phyloP scores from a whole-genome alignment of 2,113 vertebrate species.

The Sebastes fasciatus region DNA sequence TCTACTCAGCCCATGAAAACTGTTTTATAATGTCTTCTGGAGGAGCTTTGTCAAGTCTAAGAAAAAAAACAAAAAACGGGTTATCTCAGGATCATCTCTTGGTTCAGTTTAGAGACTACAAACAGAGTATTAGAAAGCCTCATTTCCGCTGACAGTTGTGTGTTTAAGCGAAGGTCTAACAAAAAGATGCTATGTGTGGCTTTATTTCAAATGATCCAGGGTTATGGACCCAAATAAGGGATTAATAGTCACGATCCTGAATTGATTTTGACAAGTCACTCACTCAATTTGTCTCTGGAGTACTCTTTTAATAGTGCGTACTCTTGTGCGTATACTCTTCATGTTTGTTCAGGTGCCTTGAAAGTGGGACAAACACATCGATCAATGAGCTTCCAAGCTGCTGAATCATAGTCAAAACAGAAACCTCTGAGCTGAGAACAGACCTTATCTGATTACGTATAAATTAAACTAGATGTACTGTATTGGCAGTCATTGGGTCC shows the following conservation, averaged over 20 bases:
- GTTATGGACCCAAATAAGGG: not conserved
- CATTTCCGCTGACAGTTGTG: not conserved
- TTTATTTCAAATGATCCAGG: not conserved
- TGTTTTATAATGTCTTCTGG: not conserved
- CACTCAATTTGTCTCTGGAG: not conserved
- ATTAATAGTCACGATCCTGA: not conserved
- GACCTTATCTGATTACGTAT: not conserved
- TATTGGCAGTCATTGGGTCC: not conserved
- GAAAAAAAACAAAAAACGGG: not conserved
- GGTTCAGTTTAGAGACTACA: not conserved
- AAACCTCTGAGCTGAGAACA: not conserved
- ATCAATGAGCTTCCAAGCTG: not conserved
- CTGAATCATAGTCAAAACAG: conserved; percentile 8
- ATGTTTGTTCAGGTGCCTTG: not conserved
- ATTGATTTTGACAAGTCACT: not conserved
- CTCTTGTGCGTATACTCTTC: not conserved
- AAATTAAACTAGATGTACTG: conserved; percentile 19
- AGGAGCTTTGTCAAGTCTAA: not conserved
- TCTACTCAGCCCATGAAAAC: not conserved
- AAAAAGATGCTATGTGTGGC: not conserved
- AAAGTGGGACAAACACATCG: not conserved
- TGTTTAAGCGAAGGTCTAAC: not conserved
- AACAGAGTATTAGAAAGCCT: not conserved
- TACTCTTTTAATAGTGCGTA: not conserved
- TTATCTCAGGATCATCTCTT: not conserved